Conservation (phyloP, 2,888 invertebrate species). For the Dasysyrphus tricinctus region DNA sequence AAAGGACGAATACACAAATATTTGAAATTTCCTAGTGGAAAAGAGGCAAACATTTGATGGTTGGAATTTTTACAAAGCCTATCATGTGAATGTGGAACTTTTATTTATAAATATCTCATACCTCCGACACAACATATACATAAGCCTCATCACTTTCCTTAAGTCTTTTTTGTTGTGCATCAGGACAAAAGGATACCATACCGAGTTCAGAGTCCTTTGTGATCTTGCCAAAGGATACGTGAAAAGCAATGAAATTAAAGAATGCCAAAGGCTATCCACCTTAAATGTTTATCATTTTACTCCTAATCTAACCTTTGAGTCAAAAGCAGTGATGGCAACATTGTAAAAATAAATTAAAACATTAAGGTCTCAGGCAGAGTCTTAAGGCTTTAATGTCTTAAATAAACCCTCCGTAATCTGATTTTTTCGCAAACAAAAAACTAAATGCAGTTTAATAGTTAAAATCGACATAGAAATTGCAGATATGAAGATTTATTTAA, state of each 20-base stretch:
- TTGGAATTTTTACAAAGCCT: conserved; percentile 68
- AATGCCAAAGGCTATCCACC: conserved; percentile 14
- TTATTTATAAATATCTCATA: conserved; percentile 3
- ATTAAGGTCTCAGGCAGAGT: not conserved
- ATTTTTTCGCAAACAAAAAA: too few relatives aligned
- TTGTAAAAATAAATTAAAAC: not conserved
- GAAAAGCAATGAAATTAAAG: conserved; percentile 10
- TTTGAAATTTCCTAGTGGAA: conserved; percentile 55
- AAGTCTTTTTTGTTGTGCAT: conserved; percentile 7
- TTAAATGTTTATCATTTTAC: conserved; percentile 38
- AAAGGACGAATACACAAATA: conserved; percentile 50
- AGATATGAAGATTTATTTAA: too few relatives aligned
- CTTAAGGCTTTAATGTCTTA: not conserved
- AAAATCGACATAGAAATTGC: too few relatives aligned
- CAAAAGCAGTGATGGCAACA: not conserved
- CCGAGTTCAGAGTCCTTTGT: conserved; percentile 50
- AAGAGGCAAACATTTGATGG: conserved; percentile 50
- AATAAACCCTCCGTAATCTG: too few relatives aligned
- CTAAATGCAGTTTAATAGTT: too few relatives aligned
- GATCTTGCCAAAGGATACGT: conserved; percentile 56
- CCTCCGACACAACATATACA: not conserved
- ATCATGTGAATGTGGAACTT: conserved; percentile 61
- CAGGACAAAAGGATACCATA: conserved; percentile 34
- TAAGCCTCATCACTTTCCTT: not conserved
- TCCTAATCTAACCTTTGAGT: conserved; percentile 16